Evolutionary conservation across 2,113 vertebrate species (phyloP), one percentile per base, ranked within the genome.

Genomic region (Trinectes maculatus): DNA sequence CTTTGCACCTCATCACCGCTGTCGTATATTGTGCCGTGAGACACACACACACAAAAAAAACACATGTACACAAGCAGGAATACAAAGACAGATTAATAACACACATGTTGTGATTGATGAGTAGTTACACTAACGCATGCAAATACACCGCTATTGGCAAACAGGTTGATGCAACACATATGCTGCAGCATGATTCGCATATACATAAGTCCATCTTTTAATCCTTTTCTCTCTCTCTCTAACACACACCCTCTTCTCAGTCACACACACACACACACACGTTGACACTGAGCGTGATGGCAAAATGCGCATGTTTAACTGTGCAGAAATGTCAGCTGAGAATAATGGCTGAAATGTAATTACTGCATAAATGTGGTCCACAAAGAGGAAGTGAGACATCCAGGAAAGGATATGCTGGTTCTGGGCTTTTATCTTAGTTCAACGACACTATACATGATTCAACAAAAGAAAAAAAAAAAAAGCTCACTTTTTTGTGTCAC

Each of bases 341-440:
- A 87, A 87, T 86, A 89, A 90, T 85, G 80, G 85, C 66, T 71
- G 75, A 68, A 85, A 86, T 82, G 85, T 89, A 87, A 88, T 91
- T 88, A 88, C 83, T 49, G 77, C 69, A 51, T 22, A 52, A 80
- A 46, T 66, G 66, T 42, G 54, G 78, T 43, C 40, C 19, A 4
- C 6, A 3, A 22, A 65, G 57, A 53, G 39, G 18, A 31, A 47
- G 58, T 64, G 28, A 73, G 49, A 51, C 26, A 26, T 18, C 25
- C 26, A 49, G 37, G 58, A 5, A 61, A 34, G 36, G 44, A 31
- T n/a, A n/a, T n/a, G n/a, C n/a, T n/a, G n/a, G n/a, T n/a, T n/a
- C n/a, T n/a, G n/a, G n/a, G n/a, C n/a, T n/a, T n/a, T n/a, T n/a
- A n/a, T n/a, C n/a, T n/a, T n/a, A n/a, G n/a, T n/a, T n/a, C n/a